Evolutionary conservation across 2,113 vertebrate species (phyloP).

Genomic region (Lepisosteus osseus): DNA sequence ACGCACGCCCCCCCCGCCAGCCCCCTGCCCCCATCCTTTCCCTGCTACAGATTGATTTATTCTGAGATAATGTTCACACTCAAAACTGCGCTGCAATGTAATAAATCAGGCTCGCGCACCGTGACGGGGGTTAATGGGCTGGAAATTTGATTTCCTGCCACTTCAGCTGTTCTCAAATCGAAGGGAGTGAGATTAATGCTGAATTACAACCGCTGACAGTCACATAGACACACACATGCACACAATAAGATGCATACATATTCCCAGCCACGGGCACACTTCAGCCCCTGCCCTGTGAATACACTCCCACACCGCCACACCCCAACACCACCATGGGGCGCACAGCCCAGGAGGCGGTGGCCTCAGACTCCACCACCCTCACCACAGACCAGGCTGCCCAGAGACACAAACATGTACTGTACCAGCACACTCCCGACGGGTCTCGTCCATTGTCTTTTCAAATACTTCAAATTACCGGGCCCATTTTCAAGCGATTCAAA

Average conservation of each 20-base stretch:
- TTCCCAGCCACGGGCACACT: too few species aligned
- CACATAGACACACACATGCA: not conserved
- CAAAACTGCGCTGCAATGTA: constrained; percentile 26
- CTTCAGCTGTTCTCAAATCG: constrained; percentile 38
- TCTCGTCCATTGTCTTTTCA: too few species aligned
- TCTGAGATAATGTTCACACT: constrained; percentile 39
- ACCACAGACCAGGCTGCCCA: not conserved
- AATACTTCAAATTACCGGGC: too few species aligned
- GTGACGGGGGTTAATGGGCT: constrained; percentile 34
- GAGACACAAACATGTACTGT: not conserved
- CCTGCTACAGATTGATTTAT: constrained; percentile 32
- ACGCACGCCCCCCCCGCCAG: not conserved
- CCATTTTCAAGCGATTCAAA: too few species aligned
- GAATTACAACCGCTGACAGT: constrained; percentile 27
- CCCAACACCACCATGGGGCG: not conserved
- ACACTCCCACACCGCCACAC: not conserved
- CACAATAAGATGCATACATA: too few species aligned
- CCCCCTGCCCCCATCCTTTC: constrained; percentile 4
- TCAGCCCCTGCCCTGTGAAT: too few species aligned
- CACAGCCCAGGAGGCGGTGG: not conserved
- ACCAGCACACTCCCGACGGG: too few species aligned
- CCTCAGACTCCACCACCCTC: not conserved
- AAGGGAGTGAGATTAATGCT: constrained; percentile 34
- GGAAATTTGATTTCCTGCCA: constrained; percentile 41
- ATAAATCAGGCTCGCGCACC: constrained; percentile 29